These are phyloP conservation scores for Nebria salina DNA, from an alignment of 2,888 invertebrate species.

Conservation along the genomic window DNA sequence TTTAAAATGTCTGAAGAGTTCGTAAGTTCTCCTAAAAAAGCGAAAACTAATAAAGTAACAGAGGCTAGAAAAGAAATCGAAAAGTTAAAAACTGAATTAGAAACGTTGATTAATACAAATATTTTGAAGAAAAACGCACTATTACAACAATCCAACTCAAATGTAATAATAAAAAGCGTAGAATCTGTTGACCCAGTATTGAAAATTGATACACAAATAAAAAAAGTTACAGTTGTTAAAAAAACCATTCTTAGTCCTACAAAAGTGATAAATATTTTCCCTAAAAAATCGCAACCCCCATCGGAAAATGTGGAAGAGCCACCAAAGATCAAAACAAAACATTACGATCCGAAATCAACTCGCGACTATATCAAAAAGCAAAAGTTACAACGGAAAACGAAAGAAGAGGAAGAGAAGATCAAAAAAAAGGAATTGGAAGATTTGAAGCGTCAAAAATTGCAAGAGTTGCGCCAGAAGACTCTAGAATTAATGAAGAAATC, in stretches of 20 bases:
- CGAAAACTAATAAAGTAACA: slow-evolving; percentile 53
- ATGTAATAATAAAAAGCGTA: slow-evolving; percentile 15
- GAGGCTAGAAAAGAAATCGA: slow-evolving; percentile 59
- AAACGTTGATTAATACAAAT: slow-evolving; percentile 56
- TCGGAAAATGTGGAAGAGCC: slow-evolving; percentile 37
- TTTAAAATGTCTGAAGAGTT: slow-evolving; percentile 45
- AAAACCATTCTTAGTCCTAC: slow-evolving; percentile 11
- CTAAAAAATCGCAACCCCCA: slow-evolving; percentile 20
- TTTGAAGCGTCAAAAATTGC: slow-evolving; percentile 62
- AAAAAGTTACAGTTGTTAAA: not conserved
- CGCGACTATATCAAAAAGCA: slow-evolving; percentile 68
- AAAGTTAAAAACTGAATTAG: slow-evolving; percentile 57
- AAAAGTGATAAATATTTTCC: not conserved
- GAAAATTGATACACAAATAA: slow-evolving; percentile 16
- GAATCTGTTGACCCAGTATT: slow-evolving; percentile 8
- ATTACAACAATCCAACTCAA: slow-evolving; percentile 3
- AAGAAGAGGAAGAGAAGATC: slow-evolving; percentile 57
- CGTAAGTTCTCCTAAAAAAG: slow-evolving; percentile 50
- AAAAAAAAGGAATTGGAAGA: slow-evolving; percentile 56
- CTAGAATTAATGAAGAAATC: slow-evolving; percentile 56
- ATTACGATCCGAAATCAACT: slow-evolving; percentile 66
- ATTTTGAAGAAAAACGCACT: slow-evolving; percentile 47
- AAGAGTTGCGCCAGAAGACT: slow-evolving; percentile 62
- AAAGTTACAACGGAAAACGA: slow-evolving; percentile 63
- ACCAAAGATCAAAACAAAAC: slow-evolving; percentile 52